Base-by-base conservation (phyloP, 2,888 invertebrate species). In the Patella depressa region DNA sequence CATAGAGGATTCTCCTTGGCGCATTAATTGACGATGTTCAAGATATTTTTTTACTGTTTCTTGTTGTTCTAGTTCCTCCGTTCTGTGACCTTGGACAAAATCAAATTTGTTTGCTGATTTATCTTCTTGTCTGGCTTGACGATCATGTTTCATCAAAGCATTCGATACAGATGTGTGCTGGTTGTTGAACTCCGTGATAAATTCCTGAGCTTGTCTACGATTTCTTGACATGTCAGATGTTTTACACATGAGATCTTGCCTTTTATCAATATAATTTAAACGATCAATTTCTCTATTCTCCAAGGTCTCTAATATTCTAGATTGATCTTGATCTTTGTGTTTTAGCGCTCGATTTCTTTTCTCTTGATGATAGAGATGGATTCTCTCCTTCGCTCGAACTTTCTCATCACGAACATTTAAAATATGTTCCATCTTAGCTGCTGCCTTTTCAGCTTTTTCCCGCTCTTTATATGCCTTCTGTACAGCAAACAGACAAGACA, bases 131-230 rank as follows among this genome's bases (percentile, higher is more conserved):
- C 83, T 83, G 0, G 89, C 85, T 76, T 88, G 88, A 19, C 88
- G 79, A 80, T 91, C 91, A 78, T 91, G 90, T 34, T 89, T 80
- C 82, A 89, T 85, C 29, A 91, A 82, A 24, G 91, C 91, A 73
- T 90, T 90, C 5, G 90, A 90, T 14, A 91, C 90, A 4, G 90
- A 91, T 3, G 89, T 91, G 74, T 90, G 90, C 82, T 91, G 91
- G 72, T 85, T 87, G 79, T 83, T 88, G 79, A 91, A 91, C 73
- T 90, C 90, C 7, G 84, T 82, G 53, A 89, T 85, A 81, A 91
- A 90, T 3, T 86, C 84, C 54, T 84, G 82, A 79, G 90, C 90
- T 29, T 85, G 84, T 45, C 79, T 84, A 17, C 83, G 81, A 7
- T 83, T 78, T 75, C 85, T 85, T 54, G 82, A 81, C 73, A 86